phyloP scores from a whole-genome alignment of 2,113 vertebrate species.

The Rhinopomastus cyanomelas region DNA sequence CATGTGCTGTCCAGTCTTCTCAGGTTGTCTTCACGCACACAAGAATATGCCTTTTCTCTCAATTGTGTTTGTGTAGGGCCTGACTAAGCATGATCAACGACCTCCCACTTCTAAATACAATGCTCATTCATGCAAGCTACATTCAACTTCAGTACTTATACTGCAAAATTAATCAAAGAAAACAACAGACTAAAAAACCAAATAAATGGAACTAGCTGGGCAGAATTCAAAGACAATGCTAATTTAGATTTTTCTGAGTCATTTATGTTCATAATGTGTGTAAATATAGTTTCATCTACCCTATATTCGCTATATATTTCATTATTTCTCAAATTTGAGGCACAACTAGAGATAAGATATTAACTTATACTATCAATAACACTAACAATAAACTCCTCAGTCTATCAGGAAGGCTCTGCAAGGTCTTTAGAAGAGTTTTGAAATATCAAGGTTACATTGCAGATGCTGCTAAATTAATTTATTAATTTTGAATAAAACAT shows the following conservation, averaged over 20 bases:
- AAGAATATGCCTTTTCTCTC: background rate
- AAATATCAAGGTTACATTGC: conserved; percentile 32
- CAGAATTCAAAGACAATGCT: background rate
- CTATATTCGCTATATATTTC: background rate
- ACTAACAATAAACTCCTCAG: conserved; percentile 15
- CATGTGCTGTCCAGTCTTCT: background rate
- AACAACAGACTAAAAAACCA: background rate
- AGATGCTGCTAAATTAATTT: background rate
- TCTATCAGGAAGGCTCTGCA: background rate
- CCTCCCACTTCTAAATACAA: background rate
- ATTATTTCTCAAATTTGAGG: background rate
- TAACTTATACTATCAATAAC: background rate
- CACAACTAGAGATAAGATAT: background rate
- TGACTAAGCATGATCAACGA: background rate
- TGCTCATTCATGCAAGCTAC: background rate
- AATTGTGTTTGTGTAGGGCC: background rate
- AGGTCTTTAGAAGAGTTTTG: background rate
- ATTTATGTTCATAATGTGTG: background rate
- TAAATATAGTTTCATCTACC: background rate
- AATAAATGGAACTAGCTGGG: background rate
- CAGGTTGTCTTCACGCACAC: background rate
- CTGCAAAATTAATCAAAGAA: background rate
- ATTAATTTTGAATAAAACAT: conserved; percentile 44
- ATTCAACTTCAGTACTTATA: background rate
- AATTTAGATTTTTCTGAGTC: background rate